Base-by-base conservation (phyloP, 1,140 invertebrate genomes). In the Pectinophora gossypiella region DNA sequence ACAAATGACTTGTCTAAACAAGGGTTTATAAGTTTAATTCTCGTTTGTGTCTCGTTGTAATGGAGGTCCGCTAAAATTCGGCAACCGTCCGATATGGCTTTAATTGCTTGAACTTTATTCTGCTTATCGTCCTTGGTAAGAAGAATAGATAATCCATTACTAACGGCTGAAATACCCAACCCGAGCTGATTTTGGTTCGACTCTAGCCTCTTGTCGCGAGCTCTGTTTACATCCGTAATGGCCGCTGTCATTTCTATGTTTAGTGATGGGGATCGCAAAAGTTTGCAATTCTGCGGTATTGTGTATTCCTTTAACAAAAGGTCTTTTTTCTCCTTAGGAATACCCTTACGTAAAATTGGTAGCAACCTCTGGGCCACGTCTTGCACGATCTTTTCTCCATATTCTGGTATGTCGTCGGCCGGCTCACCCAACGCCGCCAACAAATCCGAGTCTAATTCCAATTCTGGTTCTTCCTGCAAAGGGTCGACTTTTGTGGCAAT, bases 181-280 rank as follows among this genome's bases (percentile, higher is more conserved):
- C 61, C 61, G 6, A 68, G 32, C 22, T 68, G 58, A 48, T 68
- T 59, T 40, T 68, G 65, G 10, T 42, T 20, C 15, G 18, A 1
- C 3, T 35, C 21, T 0, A 58, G 6, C 27, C 43, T 60, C 49
- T 65, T 65, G 18, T 68, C 61, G 1, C 66, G 56, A 7, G 10
- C 16, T 46, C 52, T 43, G 7, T 45, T 38, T 16, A 54, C 13
- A 10, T 66, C 64, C 3, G 56, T 36, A 0, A 66, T 21, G 0
- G 57, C 60, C 0, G 57, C 60, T 9, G 57, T 48, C 15, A 64
- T 59, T 20, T 68, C 61, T 0, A 48, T 47, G 23, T 66, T 62
- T 9, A 62, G 19, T 23, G 52, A 55, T 16, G 64, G 60, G 0
- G 54, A 54, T 54, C 61, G 48, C 22, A 63, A 27, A 20, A 67